A percentile compares a stretch with the other conserved stretches of the same genome.
Evolutionary conservation across 2,888 invertebrate species (phyloP).

Genomic region (Acanthococcus lagerstroemiae): DNA sequence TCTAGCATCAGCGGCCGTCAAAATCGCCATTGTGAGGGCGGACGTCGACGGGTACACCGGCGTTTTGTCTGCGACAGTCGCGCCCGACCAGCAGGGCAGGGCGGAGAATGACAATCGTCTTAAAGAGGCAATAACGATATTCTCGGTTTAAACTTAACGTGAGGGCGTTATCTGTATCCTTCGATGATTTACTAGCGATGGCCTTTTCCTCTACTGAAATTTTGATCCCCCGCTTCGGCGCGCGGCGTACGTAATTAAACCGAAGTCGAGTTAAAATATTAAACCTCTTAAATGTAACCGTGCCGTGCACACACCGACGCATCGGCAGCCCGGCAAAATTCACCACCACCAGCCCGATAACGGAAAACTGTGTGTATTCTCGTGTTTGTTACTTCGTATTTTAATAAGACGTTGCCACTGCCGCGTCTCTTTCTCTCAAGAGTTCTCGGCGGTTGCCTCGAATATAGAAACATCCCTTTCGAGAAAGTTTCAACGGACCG

Average conservation of each 20-base stretch:
- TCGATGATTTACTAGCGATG: conserved; percentile 29
- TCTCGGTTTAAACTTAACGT: conserved; percentile 26
- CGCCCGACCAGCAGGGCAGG: too few relatives aligned
- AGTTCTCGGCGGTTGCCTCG: neutral
- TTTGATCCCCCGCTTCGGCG: conserved; percentile 26
- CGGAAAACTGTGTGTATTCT: conserved; percentile 15
- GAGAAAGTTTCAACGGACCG: conserved; percentile 21
- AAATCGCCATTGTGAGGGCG: too few relatives aligned
- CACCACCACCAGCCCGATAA: conserved; percentile 7
- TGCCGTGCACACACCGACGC: neutral
- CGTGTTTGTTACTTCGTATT: conserved; percentile 8
- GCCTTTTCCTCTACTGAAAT: conserved; percentile 26
- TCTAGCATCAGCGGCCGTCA: too few relatives aligned
- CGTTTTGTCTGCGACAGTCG: too few relatives aligned
- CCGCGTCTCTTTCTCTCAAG: neutral
- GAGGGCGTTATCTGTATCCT: conserved; percentile 28
- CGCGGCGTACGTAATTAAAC: conserved; percentile 17
- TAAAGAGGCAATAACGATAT: neutral
- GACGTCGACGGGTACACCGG: too few relatives aligned
- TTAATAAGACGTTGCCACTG: conserved; percentile 16
- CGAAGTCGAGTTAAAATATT: conserved; percentile 27
- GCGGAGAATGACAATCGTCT: neutral
- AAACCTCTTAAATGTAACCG: conserved; percentile 25
- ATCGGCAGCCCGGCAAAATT: conserved; percentile 1
- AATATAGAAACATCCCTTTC: conserved; percentile 4